Conservation (phyloP, 1,140 invertebrate genomes). For the Stenopsyche tienmushanensis region DNA sequence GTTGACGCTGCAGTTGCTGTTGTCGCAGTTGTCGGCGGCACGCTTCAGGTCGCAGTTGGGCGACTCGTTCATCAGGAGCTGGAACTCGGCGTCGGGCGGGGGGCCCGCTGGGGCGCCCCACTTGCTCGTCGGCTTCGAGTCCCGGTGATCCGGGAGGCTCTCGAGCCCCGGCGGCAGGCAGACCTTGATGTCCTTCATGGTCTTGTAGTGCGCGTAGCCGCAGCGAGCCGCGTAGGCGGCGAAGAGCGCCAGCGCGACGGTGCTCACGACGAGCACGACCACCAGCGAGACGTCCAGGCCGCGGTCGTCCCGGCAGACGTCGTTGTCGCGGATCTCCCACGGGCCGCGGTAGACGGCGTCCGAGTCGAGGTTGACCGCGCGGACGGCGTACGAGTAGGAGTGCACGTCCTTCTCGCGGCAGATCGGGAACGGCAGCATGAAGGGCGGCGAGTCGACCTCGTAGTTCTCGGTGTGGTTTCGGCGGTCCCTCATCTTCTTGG, state of each 20-base stretch:
- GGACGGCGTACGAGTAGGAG: slow-evolving; percentile 46
- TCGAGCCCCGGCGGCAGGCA: slow-evolving; percentile 48
- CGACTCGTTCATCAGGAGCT: slow-evolving; percentile 47
- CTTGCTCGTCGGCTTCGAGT: slow-evolving; percentile 42
- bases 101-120: slow-evolving; percentile 48
- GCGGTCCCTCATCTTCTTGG: slow-evolving; percentile 47
- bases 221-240: background rate
- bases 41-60: slow-evolving; percentile 43
- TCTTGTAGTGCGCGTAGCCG: slow-evolving; percentile 41
- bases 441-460: slow-evolving; percentile 48
- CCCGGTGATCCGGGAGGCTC: slow-evolving; percentile 49
- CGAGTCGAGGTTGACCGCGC: slow-evolving; percentile 52
- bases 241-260: background rate
- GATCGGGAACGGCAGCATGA: slow-evolving; percentile 43
- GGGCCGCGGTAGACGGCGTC: slow-evolving; percentile 47
- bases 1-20: slow-evolving; percentile 49
- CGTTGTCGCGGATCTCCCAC: slow-evolving; percentile 49
- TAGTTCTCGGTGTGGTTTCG: slow-evolving; percentile 43
- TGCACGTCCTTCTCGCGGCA: slow-evolving; percentile 46
- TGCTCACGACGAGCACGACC: background rate
- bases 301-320: background rate
- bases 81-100: slow-evolving; percentile 48
- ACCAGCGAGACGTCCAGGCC: background rate
- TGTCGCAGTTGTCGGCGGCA: slow-evolving; percentile 47
- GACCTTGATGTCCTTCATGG: slow-evolving; percentile 55